Evolutionary conservation across 2,888 invertebrate species (phyloP), one percentile per base, ranked within the genome.

Genomic region (Chirona hameri): DNA sequence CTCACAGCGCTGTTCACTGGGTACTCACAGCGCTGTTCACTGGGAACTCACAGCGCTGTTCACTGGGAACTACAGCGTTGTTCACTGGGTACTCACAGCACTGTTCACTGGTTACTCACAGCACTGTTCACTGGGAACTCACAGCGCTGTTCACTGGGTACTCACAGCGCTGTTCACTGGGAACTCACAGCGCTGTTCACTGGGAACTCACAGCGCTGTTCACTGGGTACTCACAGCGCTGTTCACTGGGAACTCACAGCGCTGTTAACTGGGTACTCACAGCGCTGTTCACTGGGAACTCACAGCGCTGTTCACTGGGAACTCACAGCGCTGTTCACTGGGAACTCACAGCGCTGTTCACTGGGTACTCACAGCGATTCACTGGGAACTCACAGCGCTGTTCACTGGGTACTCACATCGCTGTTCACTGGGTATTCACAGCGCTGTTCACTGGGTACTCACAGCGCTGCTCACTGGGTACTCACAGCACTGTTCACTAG

Each of bases 401-500:
- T n/a, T n/a, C n/a, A n/a, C n/a, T 10, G 27, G 48, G 52, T 85
- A 91, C 93, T 93, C 90, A 98, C 98, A 96, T 91, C 96, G 94
- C 88, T 96, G 97, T n/a, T n/a, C n/a, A n/a, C n/a, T 10, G 27
- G 48, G 52, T 85, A 91, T 93, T 93, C 90, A 98, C 98, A 96
- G 91, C 96, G 94, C 88, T 96, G 97, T n/a, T n/a, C n/a, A n/a
- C n/a, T 10, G 27, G 48, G 52, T 85, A 91, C 93, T 93, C 90
- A 98, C 98, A 96, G 91, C 96, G 94, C 88, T 96, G 97, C n/a
- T n/a, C n/a, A n/a, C n/a, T 10, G 27, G 48, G 52, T 85, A 91
- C 93, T 93, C 90, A 98, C 98, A 96, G 91, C 96, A 94, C 88
- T 96, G 97, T n/a, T n/a, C n/a, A n/a, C n/a, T n/a, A n/a, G n/a